Evolutionary conservation across 2,888 invertebrate genomes (phyloP), one percentile per base, ranked within the genome.

Genomic region (Loripinus fragilis): DNA sequence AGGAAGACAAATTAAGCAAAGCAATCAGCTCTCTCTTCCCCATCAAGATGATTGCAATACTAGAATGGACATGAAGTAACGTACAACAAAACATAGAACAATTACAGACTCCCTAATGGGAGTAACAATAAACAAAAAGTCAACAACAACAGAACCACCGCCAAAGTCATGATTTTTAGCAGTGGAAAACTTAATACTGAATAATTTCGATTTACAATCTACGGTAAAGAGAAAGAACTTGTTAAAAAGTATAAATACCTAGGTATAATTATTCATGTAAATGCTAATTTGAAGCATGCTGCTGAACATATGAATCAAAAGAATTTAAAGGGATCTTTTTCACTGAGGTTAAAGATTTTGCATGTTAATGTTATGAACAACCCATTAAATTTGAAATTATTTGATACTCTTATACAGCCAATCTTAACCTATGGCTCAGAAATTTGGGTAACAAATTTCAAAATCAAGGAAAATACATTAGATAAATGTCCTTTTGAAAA

Each of bases 211-310:
- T 55, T 55, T 25, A 28, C 5, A 8, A 3, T 55, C 2, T 17
- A 55, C 8, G 55, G 28, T 28, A 25, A 7, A 3, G 55, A 55
- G 17, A 55, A 28, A 12, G 55, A 55, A 55, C n/a, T n/a, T n/a
- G n/a, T n/a, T n/a, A n/a, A n/a, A n/a, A n/a, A n/a, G 28, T 55
- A 25, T 65, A 72, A 72, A 45, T 72, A 72, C n/a, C 48, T 72
- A 2, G 71, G 60, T 8, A 30, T 41, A 5, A 50, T 7, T 28
- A 60, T 60, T 23, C 33, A 15, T 60, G 60, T n/a, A 60, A 55
- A 71, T 42, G 60, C 60, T 25, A 45, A 41, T 30, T n/a, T n/a
- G n/a, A n/a, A n/a, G n/a, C n/a, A n/a, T n/a, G n/a, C n/a, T n/a
- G n/a, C n/a, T n/a, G n/a, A 71, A 20, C 42, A 71, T 28, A 23